Conservation (phyloP, 2,888 invertebrate genomes). For the Eugnorisma glareosa region DNA sequence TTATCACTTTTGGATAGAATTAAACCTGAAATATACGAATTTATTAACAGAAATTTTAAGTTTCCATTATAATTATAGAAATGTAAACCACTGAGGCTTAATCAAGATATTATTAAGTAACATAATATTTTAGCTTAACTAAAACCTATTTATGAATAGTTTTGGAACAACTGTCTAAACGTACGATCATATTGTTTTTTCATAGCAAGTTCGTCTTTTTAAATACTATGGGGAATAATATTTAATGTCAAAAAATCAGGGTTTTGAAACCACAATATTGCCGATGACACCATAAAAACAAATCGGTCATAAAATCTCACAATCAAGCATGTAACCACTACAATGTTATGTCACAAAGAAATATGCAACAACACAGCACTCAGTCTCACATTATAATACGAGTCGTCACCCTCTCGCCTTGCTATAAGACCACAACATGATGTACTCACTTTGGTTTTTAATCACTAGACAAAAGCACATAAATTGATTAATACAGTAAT, state of each 20-base stretch:
- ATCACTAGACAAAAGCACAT: constrained; percentile 72
- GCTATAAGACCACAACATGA: constrained; percentile 75
- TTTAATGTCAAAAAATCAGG: constrained; percentile 16
- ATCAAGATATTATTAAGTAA: constrained; percentile 60
- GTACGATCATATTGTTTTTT: constrained; percentile 69
- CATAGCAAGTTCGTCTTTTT: constrained; percentile 68
- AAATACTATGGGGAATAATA: constrained; percentile 30
- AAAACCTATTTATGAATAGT: constrained; percentile 62
- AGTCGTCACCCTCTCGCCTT: constrained; percentile 62
- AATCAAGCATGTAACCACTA: constrained; percentile 31
- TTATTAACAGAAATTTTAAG: constrained; percentile 58
- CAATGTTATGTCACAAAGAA: constrained; percentile 39
- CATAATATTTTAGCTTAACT: constrained; percentile 69
- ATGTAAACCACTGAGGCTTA: constrained; percentile 30
- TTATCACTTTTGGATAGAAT: constrained; percentile 64
- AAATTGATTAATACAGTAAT: constrained; percentile 27
- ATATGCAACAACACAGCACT: constrained; percentile 49
- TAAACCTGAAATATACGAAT: constrained; percentile 45
- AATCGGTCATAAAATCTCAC: constrained; percentile 36
- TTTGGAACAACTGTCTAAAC: constrained; percentile 68
- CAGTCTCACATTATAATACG: constrained; percentile 74
- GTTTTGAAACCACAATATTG: constrained; percentile 32
- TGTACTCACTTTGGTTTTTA: constrained; percentile 70
- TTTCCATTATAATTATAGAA: constrained; percentile 29
- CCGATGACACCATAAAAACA: constrained; percentile 19